Conservation (phyloP, 2,113 vertebrate species). For the Leptobrachium ailaonicum region DNA sequence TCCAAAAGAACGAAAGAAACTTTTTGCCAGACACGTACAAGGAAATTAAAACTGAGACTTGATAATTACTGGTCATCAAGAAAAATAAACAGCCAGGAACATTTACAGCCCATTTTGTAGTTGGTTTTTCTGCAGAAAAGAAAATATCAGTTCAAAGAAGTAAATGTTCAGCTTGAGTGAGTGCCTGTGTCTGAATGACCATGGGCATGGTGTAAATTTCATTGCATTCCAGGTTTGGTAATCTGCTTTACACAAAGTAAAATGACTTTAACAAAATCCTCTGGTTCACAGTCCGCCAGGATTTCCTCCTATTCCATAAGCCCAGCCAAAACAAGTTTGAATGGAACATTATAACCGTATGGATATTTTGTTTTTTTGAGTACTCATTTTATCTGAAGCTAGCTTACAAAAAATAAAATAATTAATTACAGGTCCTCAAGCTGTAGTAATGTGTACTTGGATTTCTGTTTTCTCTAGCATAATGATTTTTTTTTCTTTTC, state of each 20-base stretch:
- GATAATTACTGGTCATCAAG: constrained; percentile 38
- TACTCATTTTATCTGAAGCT: no score
- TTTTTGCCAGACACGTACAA: constrained; percentile 14
- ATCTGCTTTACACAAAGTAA: constrained; percentile 46
- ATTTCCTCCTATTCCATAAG: constrained; percentile 21
- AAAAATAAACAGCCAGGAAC: constrained; percentile 28
- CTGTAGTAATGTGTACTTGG: no score
- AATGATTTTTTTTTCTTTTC: no score
- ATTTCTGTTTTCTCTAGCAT: no score
- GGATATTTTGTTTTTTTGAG: not conserved
- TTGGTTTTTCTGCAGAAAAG: constrained; percentile 11
- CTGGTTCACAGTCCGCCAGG: constrained; percentile 24
- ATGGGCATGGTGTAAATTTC: constrained; percentile 39
- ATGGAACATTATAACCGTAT: not conserved
- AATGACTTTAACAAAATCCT: constrained; percentile 46
- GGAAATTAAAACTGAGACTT: constrained; percentile 37
- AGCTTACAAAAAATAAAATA: no score
- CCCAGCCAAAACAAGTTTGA: not conserved
- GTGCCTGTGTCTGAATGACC: constrained; percentile 35
- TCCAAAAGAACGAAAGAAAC: not conserved
- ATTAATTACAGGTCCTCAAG: no score
- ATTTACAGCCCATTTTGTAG: constrained; percentile 12
- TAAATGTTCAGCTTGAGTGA: constrained; percentile 39
- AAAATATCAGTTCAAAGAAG: constrained; percentile 45
- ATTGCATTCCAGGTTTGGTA: constrained; percentile 46